Evolutionary conservation across 1,140 invertebrate genomes (phyloP).

Genomic region (Musca domestica): DNA sequence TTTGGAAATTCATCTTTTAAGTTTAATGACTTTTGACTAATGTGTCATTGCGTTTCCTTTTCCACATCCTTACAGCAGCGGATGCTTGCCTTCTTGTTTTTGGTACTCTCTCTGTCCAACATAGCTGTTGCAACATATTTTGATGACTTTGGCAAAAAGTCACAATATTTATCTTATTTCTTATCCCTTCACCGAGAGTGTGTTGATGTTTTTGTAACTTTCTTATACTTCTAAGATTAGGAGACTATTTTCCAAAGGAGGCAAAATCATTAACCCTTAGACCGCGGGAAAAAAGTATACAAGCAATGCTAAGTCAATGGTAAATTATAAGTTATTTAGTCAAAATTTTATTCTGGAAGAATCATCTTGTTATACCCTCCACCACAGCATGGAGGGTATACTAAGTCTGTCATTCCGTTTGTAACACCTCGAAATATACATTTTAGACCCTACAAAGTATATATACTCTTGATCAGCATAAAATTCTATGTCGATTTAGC

Average conservation of each 20-base stretch:
- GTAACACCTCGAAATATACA: too few species aligned
- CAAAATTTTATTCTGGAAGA: too few species aligned
- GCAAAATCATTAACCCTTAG: background rate
- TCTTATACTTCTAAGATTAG: background rate
- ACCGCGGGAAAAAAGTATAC: background rate
- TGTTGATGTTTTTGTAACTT: background rate
- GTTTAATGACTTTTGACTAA: conserved; percentile 15
- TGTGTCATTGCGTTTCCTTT: background rate
- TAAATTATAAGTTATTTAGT: too few species aligned
- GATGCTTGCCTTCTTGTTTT: background rate
- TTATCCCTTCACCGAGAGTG: background rate
- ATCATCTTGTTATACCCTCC: too few species aligned
- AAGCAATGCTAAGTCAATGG: background rate
- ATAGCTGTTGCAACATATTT: conserved; percentile 13
- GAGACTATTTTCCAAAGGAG: too few species aligned
- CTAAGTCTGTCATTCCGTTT: too few species aligned
- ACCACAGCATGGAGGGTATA: too few species aligned
- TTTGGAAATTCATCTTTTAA: background rate
- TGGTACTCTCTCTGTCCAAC: background rate
- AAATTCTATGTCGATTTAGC: too few species aligned
- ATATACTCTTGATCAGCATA: too few species aligned
- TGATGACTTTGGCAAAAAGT: conserved; percentile 17
- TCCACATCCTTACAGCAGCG: too few species aligned
- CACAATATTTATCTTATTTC: background rate
- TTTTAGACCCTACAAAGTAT: too few species aligned